Conservation (phyloP, 2,113 vertebrate genomes). For the Alethe diademata region DNA sequence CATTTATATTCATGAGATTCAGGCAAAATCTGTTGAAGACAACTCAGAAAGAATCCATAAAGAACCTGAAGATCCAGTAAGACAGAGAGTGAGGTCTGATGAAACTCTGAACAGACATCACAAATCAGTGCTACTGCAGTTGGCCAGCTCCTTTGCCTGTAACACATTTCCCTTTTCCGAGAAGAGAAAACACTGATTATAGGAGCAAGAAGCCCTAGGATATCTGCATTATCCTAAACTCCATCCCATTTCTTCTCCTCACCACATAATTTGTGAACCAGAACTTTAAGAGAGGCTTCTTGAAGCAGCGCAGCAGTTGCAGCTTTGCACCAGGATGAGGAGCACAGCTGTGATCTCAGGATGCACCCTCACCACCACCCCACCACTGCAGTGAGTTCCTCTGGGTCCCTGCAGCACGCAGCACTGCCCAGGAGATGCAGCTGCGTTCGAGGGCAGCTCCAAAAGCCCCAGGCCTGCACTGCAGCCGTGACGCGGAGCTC, state of each 20-base stretch:
- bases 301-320: background rate
- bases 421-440: background rate
- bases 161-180: background rate
- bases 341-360: background rate
- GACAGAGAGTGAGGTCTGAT: background rate
- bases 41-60: background rate
- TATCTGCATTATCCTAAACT: background rate
- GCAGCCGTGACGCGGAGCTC: background rate
- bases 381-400: accelerated
- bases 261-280: background rate
- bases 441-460: background rate
- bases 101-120: background rate
- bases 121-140: background rate
- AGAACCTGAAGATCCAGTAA: background rate
- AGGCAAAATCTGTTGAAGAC: background rate
- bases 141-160: background rate
- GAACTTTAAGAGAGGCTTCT: background rate
- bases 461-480: background rate
- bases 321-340: background rate
- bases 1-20: background rate
- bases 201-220: background rate
- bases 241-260: background rate
- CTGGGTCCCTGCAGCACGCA: background rate
- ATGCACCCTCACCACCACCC: background rate
- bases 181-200: background rate